Evolutionary conservation across 2,888 invertebrate species (phyloP).

Genomic region (Prionchulus punctatus): DNA sequence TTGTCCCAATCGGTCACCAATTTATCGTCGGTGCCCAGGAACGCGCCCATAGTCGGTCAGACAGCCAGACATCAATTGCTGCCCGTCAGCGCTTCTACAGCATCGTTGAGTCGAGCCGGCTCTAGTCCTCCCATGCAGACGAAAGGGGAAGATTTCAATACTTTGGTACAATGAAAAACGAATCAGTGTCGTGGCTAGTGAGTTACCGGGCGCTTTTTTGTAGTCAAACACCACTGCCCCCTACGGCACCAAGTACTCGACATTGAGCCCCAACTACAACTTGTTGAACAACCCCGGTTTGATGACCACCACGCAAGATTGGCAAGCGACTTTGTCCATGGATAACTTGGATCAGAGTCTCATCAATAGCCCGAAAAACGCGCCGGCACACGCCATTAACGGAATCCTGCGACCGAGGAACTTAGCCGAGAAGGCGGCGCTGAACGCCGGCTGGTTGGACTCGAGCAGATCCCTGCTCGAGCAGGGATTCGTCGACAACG

Average conservation of each 20-base stretch:
- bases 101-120: constrained; percentile 3
- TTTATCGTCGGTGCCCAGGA: background rate
- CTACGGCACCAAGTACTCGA: background rate
- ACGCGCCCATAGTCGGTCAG: background rate
- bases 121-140: background rate
- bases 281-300: background rate
- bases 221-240: too few relatives aligned
- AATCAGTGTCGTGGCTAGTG: too few relatives aligned
- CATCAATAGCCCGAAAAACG: constrained; percentile 65
- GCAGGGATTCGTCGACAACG: constrained; percentile 84
- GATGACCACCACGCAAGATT: background rate
- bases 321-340: background rate
- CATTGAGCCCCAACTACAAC: background rate
- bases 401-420: constrained; percentile 66
- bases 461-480: constrained; percentile 97
- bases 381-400: constrained; percentile 54
- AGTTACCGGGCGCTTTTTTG: too few relatives aligned
- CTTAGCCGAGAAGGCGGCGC: constrained; percentile 70
- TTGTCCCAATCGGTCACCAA: background rate
- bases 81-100: background rate
- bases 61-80: background rate
- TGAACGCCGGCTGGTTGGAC: constrained; percentile 88
- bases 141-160: too few relatives aligned
- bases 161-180: too few relatives aligned
- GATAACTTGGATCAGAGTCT: constrained; percentile 35